Evolutionary conservation across 2,888 invertebrate genomes (phyloP).

Genomic region (Diarsia brunnea): DNA sequence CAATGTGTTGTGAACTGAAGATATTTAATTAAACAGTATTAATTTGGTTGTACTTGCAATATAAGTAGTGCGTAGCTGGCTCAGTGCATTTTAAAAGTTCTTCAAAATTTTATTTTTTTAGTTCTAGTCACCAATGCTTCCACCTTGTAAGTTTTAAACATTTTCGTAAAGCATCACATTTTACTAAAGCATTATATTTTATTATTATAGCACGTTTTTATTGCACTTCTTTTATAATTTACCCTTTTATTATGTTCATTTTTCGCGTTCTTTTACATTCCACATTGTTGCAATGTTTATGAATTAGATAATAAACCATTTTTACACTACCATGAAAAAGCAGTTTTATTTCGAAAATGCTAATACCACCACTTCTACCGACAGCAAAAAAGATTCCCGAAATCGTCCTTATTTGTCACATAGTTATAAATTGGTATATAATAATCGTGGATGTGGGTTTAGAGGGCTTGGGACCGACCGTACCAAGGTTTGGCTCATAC

Average conservation of each 20-base stretch:
- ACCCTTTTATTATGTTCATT: conserved; percentile 64
- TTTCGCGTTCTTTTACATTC: conserved; percentile 78
- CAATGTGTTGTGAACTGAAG: conserved; percentile 49
- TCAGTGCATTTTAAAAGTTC: conserved; percentile 67
- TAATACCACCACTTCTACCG: background rate
- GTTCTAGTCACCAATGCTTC: conserved; percentile 87
- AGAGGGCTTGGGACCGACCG: background rate
- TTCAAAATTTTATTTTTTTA: conserved; percentile 74
- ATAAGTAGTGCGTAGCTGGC: conserved; percentile 57
- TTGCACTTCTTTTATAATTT: conserved; percentile 74
- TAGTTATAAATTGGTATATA: too few species aligned
- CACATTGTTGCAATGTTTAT: conserved; percentile 81
- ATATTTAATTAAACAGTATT: conserved; percentile 59
- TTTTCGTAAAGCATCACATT: conserved; percentile 80
- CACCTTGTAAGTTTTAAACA: conserved; percentile 69
- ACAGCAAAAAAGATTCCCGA: background rate
- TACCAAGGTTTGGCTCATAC: background rate
- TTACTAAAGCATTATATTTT: conserved; percentile 65
- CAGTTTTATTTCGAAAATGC: conserved; percentile 46
- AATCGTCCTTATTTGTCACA: background rate
- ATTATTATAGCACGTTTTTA: conserved; percentile 72
- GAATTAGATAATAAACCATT: conserved; percentile 77
- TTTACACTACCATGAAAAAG: conserved; percentile 69
- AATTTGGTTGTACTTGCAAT: conserved; percentile 48
- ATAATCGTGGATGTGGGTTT: background rate